Percentiles rank a stretch among this genome's conserved stretches.
Conservation (phyloP, 2,797 vertebrate species). For the Streptopelia turtur region DNA sequence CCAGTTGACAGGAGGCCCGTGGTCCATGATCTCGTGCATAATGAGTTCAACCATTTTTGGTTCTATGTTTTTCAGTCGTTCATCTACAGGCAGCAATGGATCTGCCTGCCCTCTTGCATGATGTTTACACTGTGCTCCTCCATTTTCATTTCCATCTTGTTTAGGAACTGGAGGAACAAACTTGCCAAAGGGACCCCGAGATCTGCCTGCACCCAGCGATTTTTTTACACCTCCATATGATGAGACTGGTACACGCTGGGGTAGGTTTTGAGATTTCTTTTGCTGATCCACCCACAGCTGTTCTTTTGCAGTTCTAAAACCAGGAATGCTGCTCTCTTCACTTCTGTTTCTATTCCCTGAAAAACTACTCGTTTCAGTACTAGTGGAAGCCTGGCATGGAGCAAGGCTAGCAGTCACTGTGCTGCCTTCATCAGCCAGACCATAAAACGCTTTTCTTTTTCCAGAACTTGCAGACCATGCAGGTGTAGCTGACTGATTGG, state of each 20-base stretch:
- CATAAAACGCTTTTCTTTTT: conserved; percentile 85
- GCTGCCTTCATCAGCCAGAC: conserved; percentile 64
- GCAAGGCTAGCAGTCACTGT: conserved; percentile 37
- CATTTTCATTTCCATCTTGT: conserved; percentile 79
- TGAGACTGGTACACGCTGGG: conserved; percentile 70
- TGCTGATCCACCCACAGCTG: conserved; percentile 89
- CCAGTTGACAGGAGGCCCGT: conserved; percentile 91
- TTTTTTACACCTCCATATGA: conserved; percentile 84
- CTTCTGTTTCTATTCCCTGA: conserved; percentile 38
- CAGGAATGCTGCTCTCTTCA: conserved; percentile 63
- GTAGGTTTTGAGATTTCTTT: conserved; percentile 83
- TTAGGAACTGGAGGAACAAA: conserved; percentile 91
- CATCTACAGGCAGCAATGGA: conserved; percentile 77
- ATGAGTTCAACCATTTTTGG: conserved; percentile 96
- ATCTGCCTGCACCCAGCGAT: conserved; percentile 90
- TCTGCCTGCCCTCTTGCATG: neutral
- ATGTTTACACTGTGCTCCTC: conserved; percentile 42
- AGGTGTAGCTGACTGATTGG: conserved; percentile 68
- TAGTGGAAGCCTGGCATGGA: neutral
- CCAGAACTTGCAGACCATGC: conserved; percentile 70
- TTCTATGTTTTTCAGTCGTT: conserved; percentile 91
- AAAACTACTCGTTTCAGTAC: conserved; percentile 40
- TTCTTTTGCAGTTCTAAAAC: conserved; percentile 91
- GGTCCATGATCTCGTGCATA: conserved; percentile 97
- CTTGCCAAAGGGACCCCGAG: conserved; percentile 88